Conservation (phyloP, 2,113 vertebrate species). For the Semicossyphus pulcher region DNA sequence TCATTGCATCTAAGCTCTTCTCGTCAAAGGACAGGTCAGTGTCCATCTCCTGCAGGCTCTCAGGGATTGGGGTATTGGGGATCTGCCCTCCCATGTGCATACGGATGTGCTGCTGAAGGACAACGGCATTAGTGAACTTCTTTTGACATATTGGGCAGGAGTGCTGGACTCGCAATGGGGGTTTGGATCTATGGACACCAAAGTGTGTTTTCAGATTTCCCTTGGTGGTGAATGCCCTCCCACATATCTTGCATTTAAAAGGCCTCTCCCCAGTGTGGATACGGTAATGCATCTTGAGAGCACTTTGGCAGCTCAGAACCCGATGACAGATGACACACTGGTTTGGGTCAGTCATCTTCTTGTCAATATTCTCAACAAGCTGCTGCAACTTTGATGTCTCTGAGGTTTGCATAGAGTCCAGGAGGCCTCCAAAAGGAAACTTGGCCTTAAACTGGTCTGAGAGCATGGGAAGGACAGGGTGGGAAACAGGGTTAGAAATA, state of each 20-base stretch:
- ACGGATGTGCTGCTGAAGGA: slow-evolving; percentile 98
- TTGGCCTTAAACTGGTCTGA: slow-evolving; percentile 96
- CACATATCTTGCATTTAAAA: slow-evolving; percentile 99
- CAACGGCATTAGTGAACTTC: slow-evolving; percentile 98
- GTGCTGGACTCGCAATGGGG: slow-evolving; percentile 96
- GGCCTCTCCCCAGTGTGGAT: slow-evolving; percentile 98
- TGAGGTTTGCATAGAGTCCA: slow-evolving; percentile 99
- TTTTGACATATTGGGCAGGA: slow-evolving; percentile 99
- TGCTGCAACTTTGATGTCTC: slow-evolving; percentile 99
- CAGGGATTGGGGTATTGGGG: slow-evolving; percentile 93
- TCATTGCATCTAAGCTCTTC: slow-evolving; percentile 90
- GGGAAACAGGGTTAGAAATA: slow-evolving; percentile 85
- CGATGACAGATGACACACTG: slow-evolving; percentile 98
- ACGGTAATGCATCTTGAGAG: slow-evolving; percentile 99
- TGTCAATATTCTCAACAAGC: slow-evolving; percentile 98
- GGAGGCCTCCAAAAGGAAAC: slow-evolving; percentile 97
- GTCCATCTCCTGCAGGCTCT: slow-evolving; percentile 94
- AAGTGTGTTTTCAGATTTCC: slow-evolving; percentile 99
- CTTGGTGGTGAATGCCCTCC: slow-evolving; percentile 98
- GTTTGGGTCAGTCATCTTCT: slow-evolving; percentile 99
- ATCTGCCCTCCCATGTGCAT: slow-evolving; percentile 99
- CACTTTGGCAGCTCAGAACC: slow-evolving; percentile 98
- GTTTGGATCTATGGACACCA: slow-evolving; percentile 97
- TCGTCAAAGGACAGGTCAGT: slow-evolving; percentile 92
- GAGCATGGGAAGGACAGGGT: slow-evolving; percentile 89